Conservation (phyloP, 2,113 vertebrate species). For the Tragelaphus strepsiceros region DNA sequence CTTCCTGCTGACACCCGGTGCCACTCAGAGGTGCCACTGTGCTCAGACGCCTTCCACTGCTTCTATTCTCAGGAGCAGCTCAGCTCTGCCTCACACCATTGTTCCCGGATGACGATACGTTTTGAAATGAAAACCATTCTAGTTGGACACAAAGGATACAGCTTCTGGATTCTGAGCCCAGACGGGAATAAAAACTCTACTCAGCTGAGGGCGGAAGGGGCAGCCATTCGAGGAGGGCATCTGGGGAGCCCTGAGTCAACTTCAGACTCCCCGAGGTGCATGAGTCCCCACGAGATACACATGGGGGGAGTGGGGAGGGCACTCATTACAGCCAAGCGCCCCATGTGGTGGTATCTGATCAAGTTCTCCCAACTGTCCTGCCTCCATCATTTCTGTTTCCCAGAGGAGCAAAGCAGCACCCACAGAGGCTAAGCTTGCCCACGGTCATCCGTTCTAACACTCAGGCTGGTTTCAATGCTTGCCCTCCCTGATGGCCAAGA, state of each 20-base stretch:
- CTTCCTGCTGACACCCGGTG: slow-evolving; percentile 14
- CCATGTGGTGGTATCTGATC: too few species aligned
- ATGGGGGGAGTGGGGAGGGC: fast-evolving
- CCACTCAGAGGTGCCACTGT: neutral
- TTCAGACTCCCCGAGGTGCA: neutral
- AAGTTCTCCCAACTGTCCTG: neutral
- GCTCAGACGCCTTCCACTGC: neutral
- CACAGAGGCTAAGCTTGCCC: neutral
- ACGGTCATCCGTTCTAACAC: neutral
- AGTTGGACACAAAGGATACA: slow-evolving; percentile 31
- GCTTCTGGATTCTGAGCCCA: neutral
- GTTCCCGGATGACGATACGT: neutral
- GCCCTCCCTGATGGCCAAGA: neutral
- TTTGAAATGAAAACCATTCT: slow-evolving; percentile 47
- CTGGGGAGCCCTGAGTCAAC: neutral
- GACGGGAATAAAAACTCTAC: neutral
- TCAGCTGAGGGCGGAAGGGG: neutral
- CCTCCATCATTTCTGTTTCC: neutral
- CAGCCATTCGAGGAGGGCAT: neutral
- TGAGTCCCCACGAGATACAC: fast-evolving
- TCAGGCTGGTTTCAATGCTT: neutral
- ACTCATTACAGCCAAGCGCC: fast-evolving
- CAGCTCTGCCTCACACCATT: slow-evolving; percentile 19
- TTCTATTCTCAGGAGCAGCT: neutral
- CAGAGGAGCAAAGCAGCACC: neutral